phyloP scores from a whole-genome alignment of 2,888 invertebrate species.

The Ectemnius lituratus region DNA sequence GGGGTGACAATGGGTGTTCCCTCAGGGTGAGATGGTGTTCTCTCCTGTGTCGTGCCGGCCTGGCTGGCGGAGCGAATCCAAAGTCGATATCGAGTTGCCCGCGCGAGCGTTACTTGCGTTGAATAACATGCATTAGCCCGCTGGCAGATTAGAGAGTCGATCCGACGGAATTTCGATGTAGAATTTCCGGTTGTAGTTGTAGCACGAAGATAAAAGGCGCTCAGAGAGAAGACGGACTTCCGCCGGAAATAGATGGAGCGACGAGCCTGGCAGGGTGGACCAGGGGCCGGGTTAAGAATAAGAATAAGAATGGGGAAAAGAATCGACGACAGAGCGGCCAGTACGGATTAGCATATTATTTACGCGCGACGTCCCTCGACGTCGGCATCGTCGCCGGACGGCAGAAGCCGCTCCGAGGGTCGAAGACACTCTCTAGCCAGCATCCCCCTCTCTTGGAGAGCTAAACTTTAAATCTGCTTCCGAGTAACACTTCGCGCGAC shows the following conservation, averaged over 20 bases:
- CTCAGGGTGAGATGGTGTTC: constrained; percentile 4
- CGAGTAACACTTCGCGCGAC: constrained; percentile 67
- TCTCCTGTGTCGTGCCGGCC: too few species aligned
- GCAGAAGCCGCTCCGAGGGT: too few species aligned
- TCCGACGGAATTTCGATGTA: constrained; percentile 36
- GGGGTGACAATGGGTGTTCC: background rate
- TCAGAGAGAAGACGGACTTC: constrained; percentile 24
- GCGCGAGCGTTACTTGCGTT: constrained; percentile 35
- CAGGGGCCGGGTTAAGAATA: constrained; percentile 15
- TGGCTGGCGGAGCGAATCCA: constrained; percentile 24
- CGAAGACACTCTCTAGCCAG: too few species aligned
- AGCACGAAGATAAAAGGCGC: background rate
- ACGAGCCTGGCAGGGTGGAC: constrained; percentile 24
- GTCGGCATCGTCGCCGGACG: constrained; percentile 18
- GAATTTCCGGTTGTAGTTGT: constrained; percentile 1
- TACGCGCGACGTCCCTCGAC: constrained; percentile 60
- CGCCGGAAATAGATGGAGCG: constrained; percentile 3
- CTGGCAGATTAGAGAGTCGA: constrained; percentile 55
- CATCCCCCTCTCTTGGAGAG: constrained; percentile 56
- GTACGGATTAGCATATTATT: constrained; percentile 76
- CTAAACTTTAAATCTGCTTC: constrained; percentile 75
- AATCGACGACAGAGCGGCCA: constrained; percentile 46
- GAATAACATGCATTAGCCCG: constrained; percentile 68
- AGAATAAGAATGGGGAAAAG: constrained; percentile 16
- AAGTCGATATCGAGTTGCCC: constrained; percentile 58